Conservation (phyloP, 2,113 vertebrate species). For the Elachura formosa region DNA sequence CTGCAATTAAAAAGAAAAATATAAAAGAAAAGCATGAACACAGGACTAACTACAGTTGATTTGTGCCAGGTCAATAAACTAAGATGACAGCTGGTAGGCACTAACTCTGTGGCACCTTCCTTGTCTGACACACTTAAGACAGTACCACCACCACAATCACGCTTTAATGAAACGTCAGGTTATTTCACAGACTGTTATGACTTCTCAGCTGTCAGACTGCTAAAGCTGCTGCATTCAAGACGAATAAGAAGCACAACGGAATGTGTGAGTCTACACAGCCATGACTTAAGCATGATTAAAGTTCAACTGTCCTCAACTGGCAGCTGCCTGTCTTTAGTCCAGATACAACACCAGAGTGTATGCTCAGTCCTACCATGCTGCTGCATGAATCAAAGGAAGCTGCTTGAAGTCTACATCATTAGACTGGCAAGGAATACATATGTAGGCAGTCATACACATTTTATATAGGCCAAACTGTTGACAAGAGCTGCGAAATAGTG, state of each 20-base stretch:
- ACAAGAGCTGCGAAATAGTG: not conserved
- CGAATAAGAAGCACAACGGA: not conserved
- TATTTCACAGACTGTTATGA: not conserved
- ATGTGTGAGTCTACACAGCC: not conserved
- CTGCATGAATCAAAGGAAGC: not conserved
- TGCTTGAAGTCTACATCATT: not conserved
- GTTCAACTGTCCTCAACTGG: not conserved
- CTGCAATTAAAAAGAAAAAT: not conserved
- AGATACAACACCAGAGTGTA: fast-evolving
- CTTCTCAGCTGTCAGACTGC: not conserved
- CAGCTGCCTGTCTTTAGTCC: not conserved
- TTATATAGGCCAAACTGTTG: not conserved
- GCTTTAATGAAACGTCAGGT: not conserved
- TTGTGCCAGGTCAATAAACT: not conserved
- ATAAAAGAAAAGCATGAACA: not conserved
- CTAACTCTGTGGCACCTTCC: not conserved
- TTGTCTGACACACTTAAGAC: not conserved
- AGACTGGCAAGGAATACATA: not conserved
- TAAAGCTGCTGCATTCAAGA: not conserved
- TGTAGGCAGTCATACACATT: not conserved
- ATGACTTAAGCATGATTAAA: not conserved
- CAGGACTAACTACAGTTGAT: not conserved
- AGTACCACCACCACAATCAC: not conserved
- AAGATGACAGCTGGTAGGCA: not conserved
- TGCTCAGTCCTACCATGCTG: not conserved